Evolutionary conservation across 2,113 vertebrate genomes (phyloP).

Genomic region (Takifugu bimaculatus): DNA sequence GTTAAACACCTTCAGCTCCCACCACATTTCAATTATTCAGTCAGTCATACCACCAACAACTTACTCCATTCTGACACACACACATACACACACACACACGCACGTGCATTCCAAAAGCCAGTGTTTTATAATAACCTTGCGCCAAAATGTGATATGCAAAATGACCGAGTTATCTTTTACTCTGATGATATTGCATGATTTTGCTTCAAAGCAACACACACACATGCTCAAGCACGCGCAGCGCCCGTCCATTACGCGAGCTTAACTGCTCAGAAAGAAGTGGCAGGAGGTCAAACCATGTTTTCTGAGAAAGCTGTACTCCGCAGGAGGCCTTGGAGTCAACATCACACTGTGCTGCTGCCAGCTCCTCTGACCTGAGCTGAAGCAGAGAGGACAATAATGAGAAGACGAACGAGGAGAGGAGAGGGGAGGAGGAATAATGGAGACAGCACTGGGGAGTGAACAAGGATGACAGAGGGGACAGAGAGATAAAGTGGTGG

Average conservation of each 20-base stretch:
- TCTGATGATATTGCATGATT: conserved; percentile 11
- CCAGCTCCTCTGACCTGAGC: conserved; percentile 35
- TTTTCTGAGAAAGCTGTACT: conserved; percentile 21
- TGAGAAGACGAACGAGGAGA: conserved; percentile 17
- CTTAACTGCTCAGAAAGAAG: conserved; percentile 15
- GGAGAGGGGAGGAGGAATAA: background rate
- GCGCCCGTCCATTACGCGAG: conserved; percentile 26
- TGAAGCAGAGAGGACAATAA: conserved; percentile 27
- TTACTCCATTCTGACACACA: conserved; percentile 33
- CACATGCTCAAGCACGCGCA: conserved; percentile 6
- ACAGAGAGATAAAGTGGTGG: conserved; percentile 9
- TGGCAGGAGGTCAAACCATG: conserved; percentile 26
- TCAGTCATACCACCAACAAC: conserved; percentile 55
- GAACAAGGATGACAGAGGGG: background rate
- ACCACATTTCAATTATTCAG: conserved; percentile 70
- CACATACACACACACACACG: conserved; percentile 26
- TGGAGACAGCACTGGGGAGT: background rate
- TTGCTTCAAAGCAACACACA: background rate
- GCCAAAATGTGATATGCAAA: too few relatives aligned
- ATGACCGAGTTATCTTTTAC: conserved; percentile 9
- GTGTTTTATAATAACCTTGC: background rate
- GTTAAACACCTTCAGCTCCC: conserved; percentile 68
- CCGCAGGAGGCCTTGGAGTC: conserved; percentile 16
- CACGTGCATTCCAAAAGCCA: conserved; percentile 26
- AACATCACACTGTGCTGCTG: conserved; percentile 37